Percentiles rank a stretch among this genome's conserved stretches.
Evolutionary conservation across 2,888 invertebrate species (phyloP).

Genomic region (Spodoptera picta): DNA sequence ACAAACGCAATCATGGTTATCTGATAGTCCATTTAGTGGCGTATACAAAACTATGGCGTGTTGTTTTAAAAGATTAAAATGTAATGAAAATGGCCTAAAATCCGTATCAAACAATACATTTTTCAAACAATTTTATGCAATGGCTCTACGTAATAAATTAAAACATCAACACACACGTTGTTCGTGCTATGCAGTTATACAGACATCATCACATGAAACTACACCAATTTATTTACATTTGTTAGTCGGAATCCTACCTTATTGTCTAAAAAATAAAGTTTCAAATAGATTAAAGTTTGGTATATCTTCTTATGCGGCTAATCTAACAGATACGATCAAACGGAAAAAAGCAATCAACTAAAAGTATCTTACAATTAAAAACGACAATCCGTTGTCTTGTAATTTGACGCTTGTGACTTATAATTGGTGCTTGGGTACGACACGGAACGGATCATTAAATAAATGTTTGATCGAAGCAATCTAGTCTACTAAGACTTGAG

Average conservation of each 20-base stretch:
- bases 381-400: slow-evolving; percentile 20
- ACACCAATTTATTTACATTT: too few species aligned
- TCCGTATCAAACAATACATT: neutral
- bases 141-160: neutral
- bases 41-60: neutral
- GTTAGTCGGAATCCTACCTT: too few species aligned
- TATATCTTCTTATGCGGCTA: too few species aligned
- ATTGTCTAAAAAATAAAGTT: too few species aligned
- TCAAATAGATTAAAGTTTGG: too few species aligned
- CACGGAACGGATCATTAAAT: slow-evolving; percentile 21
- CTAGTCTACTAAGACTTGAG: neutral
- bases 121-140: neutral
- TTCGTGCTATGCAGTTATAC: neutral
- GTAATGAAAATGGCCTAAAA: neutral
- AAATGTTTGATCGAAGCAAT: slow-evolving; percentile 6
- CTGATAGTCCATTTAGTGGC: neutral
- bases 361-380: slow-evolving; percentile 36
- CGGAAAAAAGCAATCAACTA: slow-evolving; percentile 17
- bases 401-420: slow-evolving; percentile 25
- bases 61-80: neutral
- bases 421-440: slow-evolving; percentile 37
- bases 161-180: slow-evolving; percentile 6
- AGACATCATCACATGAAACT: too few species aligned
- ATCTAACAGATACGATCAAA: neutral
- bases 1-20: too few species aligned